phyloP scores from a whole-genome alignment of 2,113 vertebrate species.

The Alosa alosa region DNA sequence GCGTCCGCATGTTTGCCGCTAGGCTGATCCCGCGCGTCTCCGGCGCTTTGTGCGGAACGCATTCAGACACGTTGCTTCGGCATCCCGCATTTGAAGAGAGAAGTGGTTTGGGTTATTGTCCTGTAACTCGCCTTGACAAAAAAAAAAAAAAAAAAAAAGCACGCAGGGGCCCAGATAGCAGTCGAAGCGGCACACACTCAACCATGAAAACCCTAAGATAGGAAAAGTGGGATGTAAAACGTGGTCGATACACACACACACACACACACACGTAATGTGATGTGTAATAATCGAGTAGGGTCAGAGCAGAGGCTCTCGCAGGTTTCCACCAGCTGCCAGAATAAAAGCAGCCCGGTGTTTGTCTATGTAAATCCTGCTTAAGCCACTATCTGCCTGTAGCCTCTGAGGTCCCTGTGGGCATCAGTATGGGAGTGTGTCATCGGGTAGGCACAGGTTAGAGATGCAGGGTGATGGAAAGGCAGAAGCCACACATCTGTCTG shows the following conservation, averaged over 20 bases:
- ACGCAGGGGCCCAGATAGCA: slow-evolving; percentile 39
- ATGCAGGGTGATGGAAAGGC: slow-evolving; percentile 59
- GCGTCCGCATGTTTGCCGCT: slow-evolving; percentile 68
- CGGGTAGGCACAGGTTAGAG: slow-evolving; percentile 55
- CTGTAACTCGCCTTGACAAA: slow-evolving; percentile 53
- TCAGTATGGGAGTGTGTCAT: slow-evolving; percentile 45
- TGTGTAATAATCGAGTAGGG: not conserved
- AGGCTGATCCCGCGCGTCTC: slow-evolving; percentile 70
- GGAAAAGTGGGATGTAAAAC: not conserved
- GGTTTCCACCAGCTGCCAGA: slow-evolving; percentile 33
- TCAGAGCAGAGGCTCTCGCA: slow-evolving; percentile 31
- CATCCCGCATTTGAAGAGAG: slow-evolving; percentile 44
- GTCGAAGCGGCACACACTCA: slow-evolving; percentile 26
- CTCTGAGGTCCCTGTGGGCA: slow-evolving; percentile 51
- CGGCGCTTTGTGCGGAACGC: slow-evolving; percentile 60
- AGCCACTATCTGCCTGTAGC: slow-evolving; percentile 67
- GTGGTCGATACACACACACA: not conserved
- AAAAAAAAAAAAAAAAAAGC: slow-evolving; percentile 47
- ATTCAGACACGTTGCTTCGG: slow-evolving; percentile 57
- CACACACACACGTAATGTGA: slow-evolving; percentile 22
- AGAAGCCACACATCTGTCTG: slow-evolving; percentile 59
- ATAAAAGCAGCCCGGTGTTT: slow-evolving; percentile 60
- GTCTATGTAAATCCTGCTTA: slow-evolving; percentile 69
- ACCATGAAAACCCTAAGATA: not conserved
- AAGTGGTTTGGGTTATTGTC: slow-evolving; percentile 50